Conservation (phyloP, 2,797 vertebrate genomes). For the Neosilurus mollespiculum region DNA sequence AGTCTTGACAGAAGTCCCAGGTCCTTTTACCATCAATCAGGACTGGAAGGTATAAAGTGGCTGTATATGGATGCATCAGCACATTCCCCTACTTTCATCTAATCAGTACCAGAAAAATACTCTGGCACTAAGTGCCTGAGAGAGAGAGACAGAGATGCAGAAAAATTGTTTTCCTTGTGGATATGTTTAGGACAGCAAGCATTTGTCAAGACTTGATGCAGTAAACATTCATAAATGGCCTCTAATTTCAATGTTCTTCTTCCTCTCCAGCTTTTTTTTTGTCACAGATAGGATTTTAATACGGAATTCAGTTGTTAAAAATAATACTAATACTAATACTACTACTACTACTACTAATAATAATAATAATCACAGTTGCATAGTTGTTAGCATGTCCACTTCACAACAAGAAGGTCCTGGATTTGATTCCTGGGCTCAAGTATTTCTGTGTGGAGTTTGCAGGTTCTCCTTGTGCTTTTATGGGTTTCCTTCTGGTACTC, state of each 20-base stretch:
- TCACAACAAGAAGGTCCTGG: no score
- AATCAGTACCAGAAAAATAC: slow-evolving; percentile 71
- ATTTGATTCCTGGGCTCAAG: no score
- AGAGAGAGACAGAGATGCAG: not conserved
- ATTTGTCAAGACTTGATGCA: not conserved
- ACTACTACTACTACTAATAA: no score
- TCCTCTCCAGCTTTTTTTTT: not conserved
- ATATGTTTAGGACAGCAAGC: not conserved
- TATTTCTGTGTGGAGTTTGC: no score
- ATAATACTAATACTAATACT: no score
- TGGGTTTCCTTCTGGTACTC: no score
- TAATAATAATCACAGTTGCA: no score
- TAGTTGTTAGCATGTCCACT: no score
- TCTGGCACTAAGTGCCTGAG: slow-evolving; percentile 69
- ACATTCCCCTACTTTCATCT: slow-evolving; percentile 60
- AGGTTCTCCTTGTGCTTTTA: no score
- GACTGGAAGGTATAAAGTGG: slow-evolving; percentile 59
- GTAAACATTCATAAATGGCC: not conserved
- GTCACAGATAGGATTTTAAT: not conserved
- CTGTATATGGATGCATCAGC: slow-evolving; percentile 62
- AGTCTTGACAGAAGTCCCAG: slow-evolving; percentile 66
- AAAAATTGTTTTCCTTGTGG: slow-evolving; percentile 1
- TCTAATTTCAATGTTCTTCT: not conserved
- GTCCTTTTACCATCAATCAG: slow-evolving; percentile 73
- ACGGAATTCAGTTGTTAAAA: not conserved